Conservation (phyloP, 2,888 invertebrate genomes). For the Tanaodytes sp. region DNA sequence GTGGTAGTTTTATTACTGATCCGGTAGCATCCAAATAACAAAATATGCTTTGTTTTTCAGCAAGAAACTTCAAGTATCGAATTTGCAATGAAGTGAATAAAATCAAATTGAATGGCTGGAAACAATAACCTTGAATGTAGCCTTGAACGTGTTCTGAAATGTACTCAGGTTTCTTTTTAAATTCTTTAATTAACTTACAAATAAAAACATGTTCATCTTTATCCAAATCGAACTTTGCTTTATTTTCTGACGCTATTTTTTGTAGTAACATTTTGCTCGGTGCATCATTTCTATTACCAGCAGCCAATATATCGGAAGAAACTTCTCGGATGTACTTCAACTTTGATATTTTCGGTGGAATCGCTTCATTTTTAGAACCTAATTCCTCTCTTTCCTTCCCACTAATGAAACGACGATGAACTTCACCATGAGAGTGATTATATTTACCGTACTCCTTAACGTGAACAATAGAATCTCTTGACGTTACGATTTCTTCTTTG, state of each 20-base stretch:
- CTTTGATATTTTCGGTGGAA: neutral
- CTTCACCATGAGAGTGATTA: conserved; percentile 7
- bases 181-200: neutral
- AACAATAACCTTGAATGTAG: conserved; percentile 10
- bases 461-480: neutral
- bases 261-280: conserved; percentile 7
- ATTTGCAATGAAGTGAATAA: conserved; percentile 25
- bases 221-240: conserved; percentile 22
- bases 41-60: conserved; percentile 13
- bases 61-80: conserved; percentile 11
- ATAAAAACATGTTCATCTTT: conserved; percentile 11
- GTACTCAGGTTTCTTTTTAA: neutral
- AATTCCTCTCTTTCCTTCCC: neutral
- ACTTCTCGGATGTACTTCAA: neutral
- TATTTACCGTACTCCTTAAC: conserved; percentile 3
- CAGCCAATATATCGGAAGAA: conserved; percentile 13
- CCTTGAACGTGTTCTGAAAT: neutral
- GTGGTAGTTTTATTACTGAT: neutral
- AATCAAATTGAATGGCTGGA: conserved; percentile 17
- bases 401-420: neutral
- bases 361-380: neutral
- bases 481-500: neutral
- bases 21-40: conserved; percentile 23
- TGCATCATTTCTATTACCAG: conserved; percentile 26
- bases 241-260: conserved; percentile 21